Conservation (phyloP, 1,140 invertebrate species). For the Saccostrea echinata region DNA sequence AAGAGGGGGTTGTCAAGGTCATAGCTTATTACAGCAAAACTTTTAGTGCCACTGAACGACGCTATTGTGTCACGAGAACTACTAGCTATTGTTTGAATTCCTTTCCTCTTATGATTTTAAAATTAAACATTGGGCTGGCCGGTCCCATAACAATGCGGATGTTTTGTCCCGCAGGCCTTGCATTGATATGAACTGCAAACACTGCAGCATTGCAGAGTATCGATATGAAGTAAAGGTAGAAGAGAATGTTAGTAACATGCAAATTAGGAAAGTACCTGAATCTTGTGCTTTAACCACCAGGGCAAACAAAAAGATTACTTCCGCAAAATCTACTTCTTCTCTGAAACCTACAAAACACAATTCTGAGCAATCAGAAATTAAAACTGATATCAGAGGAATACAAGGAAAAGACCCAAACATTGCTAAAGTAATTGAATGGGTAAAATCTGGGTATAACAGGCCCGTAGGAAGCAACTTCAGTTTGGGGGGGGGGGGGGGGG, state of each 20-base stretch:
- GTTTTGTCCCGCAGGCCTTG: conserved; percentile 43
- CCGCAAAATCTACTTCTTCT: background rate
- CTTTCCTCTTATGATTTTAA: conserved; percentile 14
- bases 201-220: background rate
- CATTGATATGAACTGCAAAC: background rate
- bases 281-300: background rate
- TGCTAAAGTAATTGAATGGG: background rate
- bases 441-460: background rate
- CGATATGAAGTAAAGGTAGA: background rate
- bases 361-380: background rate
- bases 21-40: conserved; percentile 40
- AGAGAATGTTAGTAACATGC: background rate
- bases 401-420: background rate
- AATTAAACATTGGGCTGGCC: too few species aligned
- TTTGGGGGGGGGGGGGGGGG: too few species aligned
- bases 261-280: background rate
- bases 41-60: background rate
- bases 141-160: conserved; percentile 43
- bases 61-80: conserved; percentile 42
- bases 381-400: background rate
- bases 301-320: background rate
- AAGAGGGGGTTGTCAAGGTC: conserved; percentile 21
- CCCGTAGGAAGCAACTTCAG: too few species aligned
- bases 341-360: background rate
- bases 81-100: conserved; percentile 3